Evolutionary conservation across 2,797 vertebrate genomes (phyloP).

Genomic region (Dendrocincla tyrannina): DNA sequence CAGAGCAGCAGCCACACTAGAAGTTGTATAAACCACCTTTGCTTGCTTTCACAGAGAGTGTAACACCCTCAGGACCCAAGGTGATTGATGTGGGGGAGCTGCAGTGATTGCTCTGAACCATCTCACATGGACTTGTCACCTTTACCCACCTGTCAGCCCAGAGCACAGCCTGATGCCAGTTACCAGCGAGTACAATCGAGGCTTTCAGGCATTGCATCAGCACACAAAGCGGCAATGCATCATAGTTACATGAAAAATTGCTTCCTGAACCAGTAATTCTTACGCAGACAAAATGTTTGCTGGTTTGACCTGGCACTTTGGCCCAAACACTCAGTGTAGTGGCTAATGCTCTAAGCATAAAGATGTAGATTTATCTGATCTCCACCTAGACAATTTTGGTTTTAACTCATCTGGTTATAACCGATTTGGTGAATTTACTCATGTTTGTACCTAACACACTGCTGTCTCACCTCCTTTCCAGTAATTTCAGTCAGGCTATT

Average conservation of each 20-base stretch:
- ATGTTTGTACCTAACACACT: not conserved
- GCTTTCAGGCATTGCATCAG: not conserved
- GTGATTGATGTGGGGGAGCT: not conserved
- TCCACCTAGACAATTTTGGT: too few species aligned
- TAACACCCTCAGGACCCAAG: not conserved
- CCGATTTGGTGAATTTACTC: not conserved
- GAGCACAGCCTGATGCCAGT: not conserved
- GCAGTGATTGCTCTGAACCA: not conserved
- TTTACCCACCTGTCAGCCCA: not conserved
- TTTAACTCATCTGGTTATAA: not conserved
- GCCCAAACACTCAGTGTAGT: rapidly evolving
- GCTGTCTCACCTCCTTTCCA: not conserved
- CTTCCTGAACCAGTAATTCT: not conserved
- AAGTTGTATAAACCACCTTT: rapidly evolving
- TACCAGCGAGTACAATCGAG: not conserved
- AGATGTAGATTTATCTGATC: not conserved
- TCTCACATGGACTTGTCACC: not conserved
- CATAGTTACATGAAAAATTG: not conserved
- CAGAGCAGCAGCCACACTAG: not conserved
- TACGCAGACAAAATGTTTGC: not conserved
- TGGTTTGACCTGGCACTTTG: not conserved
- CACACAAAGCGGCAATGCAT: not conserved
- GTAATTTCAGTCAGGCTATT: not conserved
- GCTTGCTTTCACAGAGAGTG: not conserved
- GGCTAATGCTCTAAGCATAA: not conserved